These are phyloP conservation scores for Picus viridis DNA, from an alignment of 2,797 vertebrate species.

Conservation along the genomic window DNA sequence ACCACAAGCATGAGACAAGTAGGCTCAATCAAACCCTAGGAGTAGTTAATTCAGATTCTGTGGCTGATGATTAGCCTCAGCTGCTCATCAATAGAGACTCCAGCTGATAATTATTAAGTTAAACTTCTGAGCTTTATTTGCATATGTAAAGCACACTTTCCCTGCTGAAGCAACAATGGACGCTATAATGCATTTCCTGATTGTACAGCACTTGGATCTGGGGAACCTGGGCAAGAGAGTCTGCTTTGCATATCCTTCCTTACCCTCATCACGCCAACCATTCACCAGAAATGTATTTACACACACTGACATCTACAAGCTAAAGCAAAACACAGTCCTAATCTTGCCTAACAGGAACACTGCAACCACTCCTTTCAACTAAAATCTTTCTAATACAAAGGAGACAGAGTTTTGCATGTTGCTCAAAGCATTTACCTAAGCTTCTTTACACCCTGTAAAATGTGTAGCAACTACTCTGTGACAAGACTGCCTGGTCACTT, in stretches of 20 bases:
- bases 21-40: slow-evolving; percentile 10
- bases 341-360: background rate
- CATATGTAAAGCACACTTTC: slow-evolving; percentile 77
- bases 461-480: background rate
- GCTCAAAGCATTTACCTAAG: background rate
- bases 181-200: slow-evolving; percentile 71
- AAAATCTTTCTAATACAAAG: background rate
- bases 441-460: background rate
- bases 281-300: slow-evolving; percentile 64
- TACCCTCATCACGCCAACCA: slow-evolving; percentile 65
- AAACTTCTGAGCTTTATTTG: slow-evolving; percentile 78
- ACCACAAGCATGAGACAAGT: slow-evolving; percentile 33
- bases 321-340: background rate
- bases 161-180: slow-evolving; percentile 69
- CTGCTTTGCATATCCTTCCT: slow-evolving; percentile 62
- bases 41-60: slow-evolving; percentile 70
- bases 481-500: background rate
- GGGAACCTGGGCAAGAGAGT: slow-evolving; percentile 53
- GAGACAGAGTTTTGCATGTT: background rate
- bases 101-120: slow-evolving; percentile 85
- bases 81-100: slow-evolving; percentile 80
- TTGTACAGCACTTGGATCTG: slow-evolving; percentile 56
- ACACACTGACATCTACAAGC: background rate
- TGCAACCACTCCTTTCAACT: background rate
- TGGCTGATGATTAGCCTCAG: slow-evolving; percentile 77